Evolutionary conservation across 2,888 invertebrate genomes (phyloP).

Genomic region (Catocala nupta): DNA sequence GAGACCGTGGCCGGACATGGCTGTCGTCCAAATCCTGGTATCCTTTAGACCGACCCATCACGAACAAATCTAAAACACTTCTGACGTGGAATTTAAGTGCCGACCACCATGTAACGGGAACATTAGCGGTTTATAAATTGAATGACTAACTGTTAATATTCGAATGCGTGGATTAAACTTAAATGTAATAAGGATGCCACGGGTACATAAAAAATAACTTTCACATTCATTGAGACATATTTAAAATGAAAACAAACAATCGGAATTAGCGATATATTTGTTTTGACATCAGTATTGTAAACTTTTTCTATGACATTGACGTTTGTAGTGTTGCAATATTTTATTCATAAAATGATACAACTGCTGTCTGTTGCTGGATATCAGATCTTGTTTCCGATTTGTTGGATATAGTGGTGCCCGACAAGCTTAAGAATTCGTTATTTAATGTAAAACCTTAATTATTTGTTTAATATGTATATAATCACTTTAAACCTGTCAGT

Average conservation of each 20-base stretch:
- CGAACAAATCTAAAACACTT: conserved; percentile 49
- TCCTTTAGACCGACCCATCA: conserved; percentile 86
- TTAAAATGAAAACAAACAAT: conserved; percentile 33
- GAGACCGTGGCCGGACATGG: conserved; percentile 66
- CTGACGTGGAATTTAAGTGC: conserved; percentile 70
- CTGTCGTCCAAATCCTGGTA: conserved; percentile 89
- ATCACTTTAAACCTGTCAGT: no score
- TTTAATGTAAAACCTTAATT: no score
- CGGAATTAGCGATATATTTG: conserved; percentile 27
- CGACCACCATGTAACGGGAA: conserved; percentile 68
- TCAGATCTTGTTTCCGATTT: not conserved
- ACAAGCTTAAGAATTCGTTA: no score
- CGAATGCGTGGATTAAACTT: conserved; percentile 6
- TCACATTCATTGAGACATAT: conserved; percentile 20
- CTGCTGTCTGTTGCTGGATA: no score
- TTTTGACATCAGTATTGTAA: conserved; percentile 34
- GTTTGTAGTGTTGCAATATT: conserved; percentile 4
- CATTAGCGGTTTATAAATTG: conserved; percentile 37
- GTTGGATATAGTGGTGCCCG: not conserved
- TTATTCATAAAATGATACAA: no score
- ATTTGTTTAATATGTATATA: no score
- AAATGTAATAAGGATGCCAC: conserved; percentile 1
- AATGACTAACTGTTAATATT: conserved; percentile 24
- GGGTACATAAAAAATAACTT: conserved; percentile 20
- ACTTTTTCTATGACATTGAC: conserved; percentile 20